Conservation (phyloP, 2,113 vertebrate species). For the Eudyptes chrysolophus region DNA sequence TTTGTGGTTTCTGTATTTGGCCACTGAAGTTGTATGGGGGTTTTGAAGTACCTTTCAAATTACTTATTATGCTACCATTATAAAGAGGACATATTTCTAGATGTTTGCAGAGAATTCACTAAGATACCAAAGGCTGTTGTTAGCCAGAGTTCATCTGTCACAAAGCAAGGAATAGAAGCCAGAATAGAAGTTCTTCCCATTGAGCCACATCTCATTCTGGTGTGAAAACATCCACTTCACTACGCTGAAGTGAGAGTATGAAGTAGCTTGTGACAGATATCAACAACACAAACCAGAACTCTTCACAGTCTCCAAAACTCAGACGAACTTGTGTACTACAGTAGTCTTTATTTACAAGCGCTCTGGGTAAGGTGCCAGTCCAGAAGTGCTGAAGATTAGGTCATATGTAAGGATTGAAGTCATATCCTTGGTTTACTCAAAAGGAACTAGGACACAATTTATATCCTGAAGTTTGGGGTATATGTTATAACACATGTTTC, state of each 20-base stretch:
- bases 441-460: background rate
- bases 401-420: background rate
- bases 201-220: background rate
- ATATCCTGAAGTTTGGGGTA: background rate
- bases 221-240: background rate
- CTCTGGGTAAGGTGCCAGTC: background rate
- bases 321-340: background rate
- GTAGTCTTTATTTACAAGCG: conserved; percentile 1
- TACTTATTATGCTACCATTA: background rate
- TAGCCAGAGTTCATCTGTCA: background rate
- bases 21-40: background rate
- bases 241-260: background rate
- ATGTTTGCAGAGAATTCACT: background rate
- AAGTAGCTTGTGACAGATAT: background rate
- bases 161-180: background rate
- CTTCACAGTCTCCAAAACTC: background rate
- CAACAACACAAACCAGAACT: conserved; percentile 26
- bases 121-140: background rate
- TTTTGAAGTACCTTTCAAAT: background rate
- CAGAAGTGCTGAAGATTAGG: background rate
- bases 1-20: background rate
- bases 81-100: background rate
- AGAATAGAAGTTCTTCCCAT: background rate
- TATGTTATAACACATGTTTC: background rate
- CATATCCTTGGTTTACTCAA: background rate